These are phyloP conservation scores for Whitmania pigra DNA, from an alignment of 1,140 invertebrate species.

Conservation along the genomic window DNA sequence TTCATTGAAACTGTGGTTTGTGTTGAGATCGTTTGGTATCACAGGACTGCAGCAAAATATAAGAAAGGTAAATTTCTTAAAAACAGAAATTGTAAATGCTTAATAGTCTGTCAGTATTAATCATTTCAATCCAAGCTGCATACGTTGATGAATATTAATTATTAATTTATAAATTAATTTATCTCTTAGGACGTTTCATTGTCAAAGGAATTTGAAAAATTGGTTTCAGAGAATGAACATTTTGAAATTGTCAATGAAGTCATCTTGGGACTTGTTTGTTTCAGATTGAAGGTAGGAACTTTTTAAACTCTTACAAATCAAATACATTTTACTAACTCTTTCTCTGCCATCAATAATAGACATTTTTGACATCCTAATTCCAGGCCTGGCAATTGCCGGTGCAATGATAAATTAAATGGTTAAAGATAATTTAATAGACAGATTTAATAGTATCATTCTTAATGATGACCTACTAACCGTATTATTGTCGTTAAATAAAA, in stretches of 20 bases:
- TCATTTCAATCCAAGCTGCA: too few species aligned
- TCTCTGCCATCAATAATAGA: conserved; percentile 7
- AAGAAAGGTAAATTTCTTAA: conserved; percentile 30
- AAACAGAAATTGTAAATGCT: not conserved
- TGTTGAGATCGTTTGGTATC: conserved; percentile 39
- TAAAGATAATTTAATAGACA: too few species aligned
- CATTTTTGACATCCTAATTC: too few species aligned
- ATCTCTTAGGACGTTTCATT: conserved; percentile 53
- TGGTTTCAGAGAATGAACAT: conserved; percentile 55
- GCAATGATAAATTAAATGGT: not conserved
- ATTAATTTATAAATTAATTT: not conserved
- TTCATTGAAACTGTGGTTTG: conserved; percentile 42
- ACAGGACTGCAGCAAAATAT: conserved; percentile 39
- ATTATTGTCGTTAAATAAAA: too few species aligned
- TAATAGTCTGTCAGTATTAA: not conserved
- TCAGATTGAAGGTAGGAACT: conserved; percentile 59
- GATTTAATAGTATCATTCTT: not conserved
- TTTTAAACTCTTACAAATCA: too few species aligned
- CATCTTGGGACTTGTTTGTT: conserved; percentile 80
- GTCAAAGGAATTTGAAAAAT: conserved; percentile 61
- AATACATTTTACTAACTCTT: too few species aligned
- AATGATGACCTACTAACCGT: too few species aligned
- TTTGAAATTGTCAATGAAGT: conserved; percentile 92
- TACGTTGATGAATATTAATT: too few species aligned
- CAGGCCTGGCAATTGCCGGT: too few species aligned